Evolutionary conservation across 2,797 vertebrate genomes (phyloP), one percentile per base, ranked within the genome.

Genomic region (Rhynchotus rufescens): DNA sequence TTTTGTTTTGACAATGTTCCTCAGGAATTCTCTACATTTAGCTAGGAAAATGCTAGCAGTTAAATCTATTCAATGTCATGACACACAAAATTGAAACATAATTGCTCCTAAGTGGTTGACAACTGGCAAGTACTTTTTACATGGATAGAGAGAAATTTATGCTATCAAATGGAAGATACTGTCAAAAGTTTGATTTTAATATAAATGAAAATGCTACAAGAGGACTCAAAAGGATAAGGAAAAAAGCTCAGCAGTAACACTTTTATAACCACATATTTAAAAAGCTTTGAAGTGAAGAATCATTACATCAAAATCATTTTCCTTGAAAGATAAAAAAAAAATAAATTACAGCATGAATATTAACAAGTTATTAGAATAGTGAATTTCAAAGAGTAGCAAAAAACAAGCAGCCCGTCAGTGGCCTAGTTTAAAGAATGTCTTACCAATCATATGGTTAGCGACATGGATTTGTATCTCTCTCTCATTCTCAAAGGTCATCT

Each of bases 401-500:
- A 92, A 95, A 67, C 7, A 84, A 89, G 80, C 8, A 80, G 88
- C 80, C 86, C 45, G 81, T 45, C 91, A 90, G 28, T 25, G 49
- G 81, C 89, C 28, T 45, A 66, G 47, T 84, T 86, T 90, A 96
- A 78, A 88, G 17, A 84, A 64, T 57, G 75, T 98, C 99, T 99
- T 98, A 99, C 99, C 99, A 90, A 99, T 99, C 99, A 99, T 99
- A 97, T 99, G 99, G 97, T 99, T 99, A 92, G 99, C 99, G 54
- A 99, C 99, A 28, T 99, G 99, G 96, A 99, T 99, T 97, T 99
- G 99, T 97, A 99, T 99, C 97, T 99, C 99, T 89, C 99, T 96
- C 93, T 99, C 99, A 4, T 98, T 99, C 98, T 99, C 99, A 95
- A 99, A 99, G 88, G 99, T 99, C 99, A 99, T 99, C 98, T 99